A percentile compares a stretch with the other conserved stretches of the same genome.
These are phyloP conservation scores for Sapayoa aenigma DNA, from an alignment of 2,113 vertebrate genomes.

Conservation along the genomic window DNA sequence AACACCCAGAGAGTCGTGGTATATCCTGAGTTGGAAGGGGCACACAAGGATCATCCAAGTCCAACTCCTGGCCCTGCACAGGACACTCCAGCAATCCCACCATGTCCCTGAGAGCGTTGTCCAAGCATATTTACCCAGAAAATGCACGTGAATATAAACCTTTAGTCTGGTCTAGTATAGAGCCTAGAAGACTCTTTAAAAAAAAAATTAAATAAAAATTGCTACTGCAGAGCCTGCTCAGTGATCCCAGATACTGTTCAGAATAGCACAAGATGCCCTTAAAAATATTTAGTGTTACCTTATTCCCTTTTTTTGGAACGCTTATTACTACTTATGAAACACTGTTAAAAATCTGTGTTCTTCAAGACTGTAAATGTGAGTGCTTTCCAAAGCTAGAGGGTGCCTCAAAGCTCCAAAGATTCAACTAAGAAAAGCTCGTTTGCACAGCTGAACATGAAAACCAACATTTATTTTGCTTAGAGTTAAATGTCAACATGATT, in stretches of 20 bases:
- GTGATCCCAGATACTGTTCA: background rate
- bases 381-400: background rate
- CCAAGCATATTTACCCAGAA: background rate
- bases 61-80: background rate
- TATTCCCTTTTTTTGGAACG: background rate
- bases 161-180: background rate
- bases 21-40: background rate
- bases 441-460: background rate
- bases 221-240: background rate
- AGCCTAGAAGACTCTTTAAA: background rate
- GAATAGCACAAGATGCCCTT: background rate
- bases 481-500: background rate
- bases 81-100: background rate
- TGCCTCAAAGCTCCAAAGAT: background rate
- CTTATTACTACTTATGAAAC: background rate
- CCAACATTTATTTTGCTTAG: background rate
- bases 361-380: background rate
- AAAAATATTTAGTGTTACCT: background rate
- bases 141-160: background rate
- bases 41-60: background rate
- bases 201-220: too few relatives aligned
- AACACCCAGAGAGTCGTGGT: background rate
- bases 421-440: background rate
- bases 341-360: background rate
- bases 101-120: accelerated